phyloP scores from a whole-genome alignment of 2,888 invertebrate genomes.

The Pegoplata infirma region DNA sequence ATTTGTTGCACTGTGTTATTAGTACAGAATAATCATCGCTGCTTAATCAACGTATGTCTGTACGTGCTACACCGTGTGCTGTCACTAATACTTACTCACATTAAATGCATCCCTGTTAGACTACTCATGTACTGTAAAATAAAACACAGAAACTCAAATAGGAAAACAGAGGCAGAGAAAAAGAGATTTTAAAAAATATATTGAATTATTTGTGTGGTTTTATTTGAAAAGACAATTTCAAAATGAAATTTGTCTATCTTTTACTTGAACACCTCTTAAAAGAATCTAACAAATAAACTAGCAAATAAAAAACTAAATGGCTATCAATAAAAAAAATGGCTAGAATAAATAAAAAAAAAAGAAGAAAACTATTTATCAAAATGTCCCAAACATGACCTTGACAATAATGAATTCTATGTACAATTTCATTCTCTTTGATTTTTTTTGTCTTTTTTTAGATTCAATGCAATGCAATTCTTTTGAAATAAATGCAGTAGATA shows the following conservation, averaged over 20 bases:
- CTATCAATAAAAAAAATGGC: conserved; percentile 1
- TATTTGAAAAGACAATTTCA: conserved; percentile 6
- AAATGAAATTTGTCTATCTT: conserved; percentile 12
- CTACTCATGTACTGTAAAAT: too few species aligned
- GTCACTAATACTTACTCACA: too few species aligned
- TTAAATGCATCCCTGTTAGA: too few species aligned
- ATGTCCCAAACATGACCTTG: conserved; percentile 62
- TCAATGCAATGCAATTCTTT: conserved; percentile 5
- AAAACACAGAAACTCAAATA: too few species aligned
- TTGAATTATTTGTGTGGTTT: conserved; percentile 37
- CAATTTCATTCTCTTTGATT: neutral
- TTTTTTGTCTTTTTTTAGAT: neutral
- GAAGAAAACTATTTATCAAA: conserved; percentile 60
- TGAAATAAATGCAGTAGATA: neutral
- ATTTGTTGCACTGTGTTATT: too few species aligned
- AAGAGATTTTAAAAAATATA: too few species aligned
- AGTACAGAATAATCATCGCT: too few species aligned
- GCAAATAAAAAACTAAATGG: conserved; percentile 37
- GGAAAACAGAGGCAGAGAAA: too few species aligned
- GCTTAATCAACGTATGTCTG: too few species aligned
- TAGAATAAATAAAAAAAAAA: conserved; percentile 1
- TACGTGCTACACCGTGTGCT: too few species aligned
- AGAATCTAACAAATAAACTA: neutral
- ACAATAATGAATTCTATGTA: conserved; percentile 46
- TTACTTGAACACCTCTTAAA: conserved; percentile 30